Evolutionary conservation across 2,797 vertebrate species (phyloP).

Genomic region (Florisuga fusca): DNA sequence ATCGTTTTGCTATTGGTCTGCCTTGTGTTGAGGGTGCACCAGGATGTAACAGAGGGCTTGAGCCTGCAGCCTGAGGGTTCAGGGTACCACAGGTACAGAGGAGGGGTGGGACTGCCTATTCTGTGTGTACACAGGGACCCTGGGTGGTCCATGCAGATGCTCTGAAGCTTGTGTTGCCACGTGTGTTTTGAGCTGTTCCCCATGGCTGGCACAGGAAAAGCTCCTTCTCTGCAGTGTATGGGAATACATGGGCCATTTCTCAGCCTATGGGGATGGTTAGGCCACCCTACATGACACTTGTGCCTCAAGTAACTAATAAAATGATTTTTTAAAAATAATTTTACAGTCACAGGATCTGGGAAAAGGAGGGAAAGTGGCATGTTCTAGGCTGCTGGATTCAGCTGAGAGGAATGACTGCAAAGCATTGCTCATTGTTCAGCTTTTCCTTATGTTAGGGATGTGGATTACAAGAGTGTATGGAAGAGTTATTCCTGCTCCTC

Average conservation of each 20-base stretch:
- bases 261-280: neutral
- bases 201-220: neutral
- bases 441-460: neutral
- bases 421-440: neutral
- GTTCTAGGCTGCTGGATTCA: neutral
- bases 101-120: fast-evolving
- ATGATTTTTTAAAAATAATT: too few species aligned
- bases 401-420: too few species aligned
- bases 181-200: neutral
- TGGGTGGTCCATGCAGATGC: neutral
- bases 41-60: neutral
- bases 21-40: neutral
- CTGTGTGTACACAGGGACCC: neutral
- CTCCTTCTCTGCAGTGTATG: fast-evolving
- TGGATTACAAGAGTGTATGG: neutral
- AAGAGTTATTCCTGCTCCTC: neutral
- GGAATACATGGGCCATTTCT: neutral
- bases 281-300: neutral
- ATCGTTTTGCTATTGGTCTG: neutral
- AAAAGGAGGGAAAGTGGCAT: neutral
- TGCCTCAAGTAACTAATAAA: neutral
- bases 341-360: neutral
- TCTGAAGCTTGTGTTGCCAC: neutral
- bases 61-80: neutral
- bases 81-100: neutral